phyloP scores from a whole-genome alignment of 2,888 invertebrate species.

The Mechanitis messenoides region DNA sequence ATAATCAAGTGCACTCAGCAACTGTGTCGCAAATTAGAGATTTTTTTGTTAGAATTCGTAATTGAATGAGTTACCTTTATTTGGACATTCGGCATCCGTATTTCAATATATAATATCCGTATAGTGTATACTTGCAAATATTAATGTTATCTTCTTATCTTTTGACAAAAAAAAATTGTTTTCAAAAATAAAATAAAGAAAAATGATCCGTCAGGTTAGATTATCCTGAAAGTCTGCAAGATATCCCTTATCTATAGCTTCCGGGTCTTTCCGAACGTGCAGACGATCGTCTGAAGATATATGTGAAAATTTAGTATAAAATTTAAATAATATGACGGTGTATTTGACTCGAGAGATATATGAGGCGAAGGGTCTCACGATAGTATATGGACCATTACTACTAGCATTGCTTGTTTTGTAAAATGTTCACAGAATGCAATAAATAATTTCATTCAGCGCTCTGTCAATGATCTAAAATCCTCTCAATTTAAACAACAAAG shows the following conservation, averaged over 20 bases:
- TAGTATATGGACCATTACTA: too few species aligned
- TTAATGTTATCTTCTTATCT: too few species aligned
- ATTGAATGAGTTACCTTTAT: conserved; percentile 17
- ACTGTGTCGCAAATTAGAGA: conserved; percentile 13
- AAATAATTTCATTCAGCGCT: background rate
- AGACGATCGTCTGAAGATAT: conserved; percentile 19
- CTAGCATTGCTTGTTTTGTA: too few species aligned
- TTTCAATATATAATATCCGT: conserved; percentile 4
- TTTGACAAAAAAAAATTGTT: too few species aligned
- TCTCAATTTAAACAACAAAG: background rate
- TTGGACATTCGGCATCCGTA: conserved; percentile 6
- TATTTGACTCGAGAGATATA: background rate
- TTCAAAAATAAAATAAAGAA: too few species aligned
- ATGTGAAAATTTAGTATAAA: conserved; percentile 21
- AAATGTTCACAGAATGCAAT: too few species aligned
- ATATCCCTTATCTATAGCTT: background rate
- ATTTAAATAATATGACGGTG: conserved; percentile 13
- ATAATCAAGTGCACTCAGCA: conserved; percentile 8
- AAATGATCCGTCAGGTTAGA: too few species aligned
- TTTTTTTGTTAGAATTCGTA: conserved; percentile 14
- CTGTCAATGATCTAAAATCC: background rate
- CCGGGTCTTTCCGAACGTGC: conserved; percentile 8
- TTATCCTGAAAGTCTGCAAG: too few species aligned
- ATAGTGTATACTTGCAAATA: too few species aligned
- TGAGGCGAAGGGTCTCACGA: too few species aligned